Conservation (phyloP, 2,113 vertebrate species). For the Pungitius pungitius region DNA sequence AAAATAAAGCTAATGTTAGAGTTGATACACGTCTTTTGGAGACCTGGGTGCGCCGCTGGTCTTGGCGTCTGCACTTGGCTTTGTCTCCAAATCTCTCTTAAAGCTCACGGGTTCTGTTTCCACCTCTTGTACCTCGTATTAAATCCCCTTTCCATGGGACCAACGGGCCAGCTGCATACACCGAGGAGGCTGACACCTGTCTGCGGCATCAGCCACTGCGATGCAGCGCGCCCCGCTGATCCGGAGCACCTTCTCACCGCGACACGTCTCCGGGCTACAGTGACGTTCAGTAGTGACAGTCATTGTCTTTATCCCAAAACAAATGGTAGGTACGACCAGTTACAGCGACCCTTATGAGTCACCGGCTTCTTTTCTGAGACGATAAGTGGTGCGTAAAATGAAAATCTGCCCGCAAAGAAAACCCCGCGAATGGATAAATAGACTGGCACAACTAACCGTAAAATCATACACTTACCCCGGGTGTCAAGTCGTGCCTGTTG, state of each 20-base stretch:
- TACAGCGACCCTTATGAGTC: conserved; percentile 12
- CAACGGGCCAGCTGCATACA: conserved; percentile 41
- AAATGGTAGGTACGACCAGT: conserved; percentile 20
- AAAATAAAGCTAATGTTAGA: conserved; percentile 52
- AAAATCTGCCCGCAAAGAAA: conserved; percentile 16
- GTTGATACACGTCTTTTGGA: conserved; percentile 63
- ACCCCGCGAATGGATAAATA: conserved; percentile 1
- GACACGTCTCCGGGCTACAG: conserved; percentile 24
- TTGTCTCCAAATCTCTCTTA: conserved; percentile 42
- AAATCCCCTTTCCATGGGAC: conserved; percentile 21
- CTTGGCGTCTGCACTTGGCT: conserved; percentile 64
- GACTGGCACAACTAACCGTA: conserved; percentile 9
- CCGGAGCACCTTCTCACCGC: conserved; percentile 23
- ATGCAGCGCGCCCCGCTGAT: conserved; percentile 37
- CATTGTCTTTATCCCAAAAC: conserved; percentile 39
- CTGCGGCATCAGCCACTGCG: conserved; percentile 31
- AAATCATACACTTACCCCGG: conserved; percentile 69
- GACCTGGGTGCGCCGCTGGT: conserved; percentile 63
- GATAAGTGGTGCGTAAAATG: conserved; percentile 57
- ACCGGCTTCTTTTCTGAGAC: background rate
- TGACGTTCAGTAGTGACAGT: conserved; percentile 36
- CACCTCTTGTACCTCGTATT: conserved; percentile 47
- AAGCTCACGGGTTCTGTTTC: conserved; percentile 42
- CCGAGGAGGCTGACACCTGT: conserved; percentile 68
- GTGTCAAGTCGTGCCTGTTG: conserved; percentile 34